A percentile compares a stretch with the other conserved stretches of the same genome.
phyloP scores from a whole-genome alignment of 2,113 vertebrate genomes.

The Propithecus coquereli region DNA sequence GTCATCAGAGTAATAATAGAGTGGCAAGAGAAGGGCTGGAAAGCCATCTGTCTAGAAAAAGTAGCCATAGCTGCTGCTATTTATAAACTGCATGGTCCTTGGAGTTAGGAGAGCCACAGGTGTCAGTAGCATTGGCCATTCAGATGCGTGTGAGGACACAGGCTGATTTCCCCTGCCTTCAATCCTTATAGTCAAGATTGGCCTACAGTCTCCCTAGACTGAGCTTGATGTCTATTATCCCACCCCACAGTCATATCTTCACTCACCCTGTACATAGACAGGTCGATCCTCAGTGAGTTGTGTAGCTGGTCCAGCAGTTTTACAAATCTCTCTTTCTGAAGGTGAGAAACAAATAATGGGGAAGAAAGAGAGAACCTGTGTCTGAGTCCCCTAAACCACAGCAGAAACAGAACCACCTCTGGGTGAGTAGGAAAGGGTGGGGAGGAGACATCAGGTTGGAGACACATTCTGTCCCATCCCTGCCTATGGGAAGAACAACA shows the following conservation, averaged over 20 bases:
- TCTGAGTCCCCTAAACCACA: background rate
- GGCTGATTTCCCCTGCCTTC: background rate
- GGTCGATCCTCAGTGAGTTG: slow-evolving; percentile 97
- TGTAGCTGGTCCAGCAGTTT: slow-evolving; percentile 98
- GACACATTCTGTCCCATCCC: background rate
- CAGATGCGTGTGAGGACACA: background rate
- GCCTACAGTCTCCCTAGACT: background rate
- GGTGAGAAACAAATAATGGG: slow-evolving; percentile 54
- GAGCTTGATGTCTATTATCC: background rate
- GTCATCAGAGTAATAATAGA: background rate
- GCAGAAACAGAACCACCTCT: slow-evolving; percentile 23
- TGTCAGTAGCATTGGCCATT: background rate
- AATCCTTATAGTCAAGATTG: background rate
- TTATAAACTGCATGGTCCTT: background rate
- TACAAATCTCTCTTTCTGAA: slow-evolving; percentile 97
- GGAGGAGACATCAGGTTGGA: background rate
- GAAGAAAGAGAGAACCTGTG: background rate
- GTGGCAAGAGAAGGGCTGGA: background rate
- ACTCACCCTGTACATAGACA: slow-evolving; percentile 97
- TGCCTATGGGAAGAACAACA: background rate
- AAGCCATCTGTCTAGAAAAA: background rate
- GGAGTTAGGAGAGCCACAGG: background rate
- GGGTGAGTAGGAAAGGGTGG: background rate
- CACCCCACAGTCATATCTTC: background rate
- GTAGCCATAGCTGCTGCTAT: background rate